A percentile compares a stretch with the other conserved stretches of the same genome.
These are phyloP conservation scores for Cosmia trapezina DNA, from an alignment of 2,888 invertebrate genomes.

Conservation along the genomic window DNA sequence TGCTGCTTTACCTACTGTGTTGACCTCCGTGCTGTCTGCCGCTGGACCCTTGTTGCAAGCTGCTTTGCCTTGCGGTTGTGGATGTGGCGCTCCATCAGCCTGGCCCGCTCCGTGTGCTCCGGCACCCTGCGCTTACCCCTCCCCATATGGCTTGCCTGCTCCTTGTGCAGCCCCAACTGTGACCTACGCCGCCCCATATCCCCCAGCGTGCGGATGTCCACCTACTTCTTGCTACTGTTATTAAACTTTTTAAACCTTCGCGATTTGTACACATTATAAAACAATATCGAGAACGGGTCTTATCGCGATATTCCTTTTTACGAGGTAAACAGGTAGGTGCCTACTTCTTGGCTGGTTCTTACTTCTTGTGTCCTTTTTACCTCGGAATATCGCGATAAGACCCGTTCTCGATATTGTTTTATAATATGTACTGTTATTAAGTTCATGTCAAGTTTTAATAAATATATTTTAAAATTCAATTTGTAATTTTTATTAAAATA, in stretches of 20 bases:
- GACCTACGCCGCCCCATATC: constrained; percentile 35
- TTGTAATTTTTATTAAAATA: neutral
- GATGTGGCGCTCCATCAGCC: constrained; percentile 7
- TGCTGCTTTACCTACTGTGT: constrained; percentile 73
- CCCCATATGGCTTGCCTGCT: constrained; percentile 19
- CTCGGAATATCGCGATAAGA: too few species aligned
- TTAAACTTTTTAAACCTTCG: too few species aligned
- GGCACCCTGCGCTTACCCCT: neutral
- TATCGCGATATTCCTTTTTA: too few species aligned
- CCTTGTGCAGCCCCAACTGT: constrained; percentile 35
- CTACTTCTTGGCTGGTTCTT: too few species aligned
- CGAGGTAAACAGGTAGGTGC: too few species aligned
- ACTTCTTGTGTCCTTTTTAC: too few species aligned
- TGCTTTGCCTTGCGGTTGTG: constrained; percentile 56
- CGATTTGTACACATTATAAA: too few species aligned
- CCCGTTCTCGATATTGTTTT: too few species aligned
- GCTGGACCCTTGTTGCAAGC: constrained; percentile 74
- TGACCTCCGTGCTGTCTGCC: constrained; percentile 74
- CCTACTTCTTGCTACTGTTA: constrained; percentile 5
- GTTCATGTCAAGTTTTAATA: constrained; percentile 16
- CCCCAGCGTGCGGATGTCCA: constrained; percentile 45
- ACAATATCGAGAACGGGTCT: too few species aligned
- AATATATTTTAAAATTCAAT: neutral
- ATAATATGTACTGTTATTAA: constrained; percentile 14
- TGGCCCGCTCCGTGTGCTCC: constrained; percentile 31